Percentiles rank a stretch among this genome's conserved stretches.
These are phyloP conservation scores for Spodoptera frugiperda DNA, from an alignment of 1,140 invertebrate species.

Conservation along the genomic window DNA sequence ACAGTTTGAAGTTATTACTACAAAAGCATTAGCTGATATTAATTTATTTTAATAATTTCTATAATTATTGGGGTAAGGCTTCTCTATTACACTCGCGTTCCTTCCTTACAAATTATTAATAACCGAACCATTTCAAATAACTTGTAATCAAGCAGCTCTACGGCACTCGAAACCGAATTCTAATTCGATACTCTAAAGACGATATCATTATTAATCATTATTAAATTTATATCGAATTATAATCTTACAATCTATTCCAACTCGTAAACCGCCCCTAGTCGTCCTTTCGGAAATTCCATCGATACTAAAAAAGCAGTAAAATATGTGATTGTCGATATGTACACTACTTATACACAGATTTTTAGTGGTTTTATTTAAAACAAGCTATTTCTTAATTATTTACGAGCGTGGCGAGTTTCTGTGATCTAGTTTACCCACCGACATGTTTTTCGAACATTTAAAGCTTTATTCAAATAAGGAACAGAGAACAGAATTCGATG, in stretches of 20 bases:
- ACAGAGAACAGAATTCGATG: constrained; percentile 16
- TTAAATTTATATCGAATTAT: constrained; percentile 80
- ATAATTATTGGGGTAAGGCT: not conserved
- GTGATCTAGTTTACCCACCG: constrained; percentile 31
- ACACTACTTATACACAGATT: constrained; percentile 56
- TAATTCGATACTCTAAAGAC: constrained; percentile 57
- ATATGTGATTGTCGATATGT: constrained; percentile 72
- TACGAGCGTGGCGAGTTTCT: constrained; percentile 26
- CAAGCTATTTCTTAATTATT: constrained; percentile 49
- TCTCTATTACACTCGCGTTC: not conserved
- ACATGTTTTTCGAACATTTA: constrained; percentile 11
- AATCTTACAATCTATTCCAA: constrained; percentile 71
- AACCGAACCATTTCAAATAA: constrained; percentile 33
- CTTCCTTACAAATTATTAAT: constrained; percentile 13
- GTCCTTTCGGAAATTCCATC: constrained; percentile 68
- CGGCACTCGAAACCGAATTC: constrained; percentile 36
- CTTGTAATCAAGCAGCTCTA: constrained; percentile 33
- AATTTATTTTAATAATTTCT: not conserved
- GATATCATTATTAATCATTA: constrained; percentile 83
- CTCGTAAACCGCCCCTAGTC: constrained; percentile 62
- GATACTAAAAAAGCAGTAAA: constrained; percentile 76
- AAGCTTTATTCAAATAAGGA: constrained; percentile 35
- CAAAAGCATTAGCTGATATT: not conserved
- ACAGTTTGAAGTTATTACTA: not conserved
- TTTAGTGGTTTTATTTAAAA: constrained; percentile 48